Conservation (phyloP, 2,797 vertebrate species). For the Chrysocyon brachyurus region DNA sequence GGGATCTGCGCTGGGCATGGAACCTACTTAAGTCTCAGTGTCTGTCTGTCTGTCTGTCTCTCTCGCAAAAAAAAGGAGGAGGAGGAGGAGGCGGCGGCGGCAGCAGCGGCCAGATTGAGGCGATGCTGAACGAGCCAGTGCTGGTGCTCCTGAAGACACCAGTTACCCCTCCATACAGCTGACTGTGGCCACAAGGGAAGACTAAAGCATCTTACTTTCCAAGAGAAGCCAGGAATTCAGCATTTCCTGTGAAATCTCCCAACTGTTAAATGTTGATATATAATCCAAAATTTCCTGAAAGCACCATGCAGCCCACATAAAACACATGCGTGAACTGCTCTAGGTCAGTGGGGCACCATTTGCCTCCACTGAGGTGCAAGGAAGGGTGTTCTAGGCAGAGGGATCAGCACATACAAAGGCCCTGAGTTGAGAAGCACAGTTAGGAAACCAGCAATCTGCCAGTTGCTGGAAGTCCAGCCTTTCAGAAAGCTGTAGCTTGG, state of each 20-base stretch:
- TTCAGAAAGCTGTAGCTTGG: fast-evolving
- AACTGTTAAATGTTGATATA: not conserved
- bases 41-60: too few species aligned
- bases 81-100: too few species aligned
- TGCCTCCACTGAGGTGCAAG: not conserved
- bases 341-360: not conserved
- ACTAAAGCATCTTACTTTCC: not conserved
- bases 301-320: not conserved
- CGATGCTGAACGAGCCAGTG: fast-evolving
- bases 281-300: not conserved
- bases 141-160: not conserved
- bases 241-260: slow-evolving; percentile 51
- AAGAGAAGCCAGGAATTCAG: not conserved
- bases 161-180: not conserved
- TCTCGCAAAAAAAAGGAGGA: not conserved
- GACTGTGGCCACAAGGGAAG: not conserved
- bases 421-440: not conserved
- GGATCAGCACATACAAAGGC: not conserved
- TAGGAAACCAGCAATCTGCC: fast-evolving
- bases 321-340: not conserved
- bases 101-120: not conserved
- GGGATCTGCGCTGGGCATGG: not conserved
- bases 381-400: not conserved
- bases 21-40: not conserved
- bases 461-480: fast-evolving